Conservation (phyloP, 2,797 vertebrate genomes). For the Oryzias dopingdopingensis region DNA sequence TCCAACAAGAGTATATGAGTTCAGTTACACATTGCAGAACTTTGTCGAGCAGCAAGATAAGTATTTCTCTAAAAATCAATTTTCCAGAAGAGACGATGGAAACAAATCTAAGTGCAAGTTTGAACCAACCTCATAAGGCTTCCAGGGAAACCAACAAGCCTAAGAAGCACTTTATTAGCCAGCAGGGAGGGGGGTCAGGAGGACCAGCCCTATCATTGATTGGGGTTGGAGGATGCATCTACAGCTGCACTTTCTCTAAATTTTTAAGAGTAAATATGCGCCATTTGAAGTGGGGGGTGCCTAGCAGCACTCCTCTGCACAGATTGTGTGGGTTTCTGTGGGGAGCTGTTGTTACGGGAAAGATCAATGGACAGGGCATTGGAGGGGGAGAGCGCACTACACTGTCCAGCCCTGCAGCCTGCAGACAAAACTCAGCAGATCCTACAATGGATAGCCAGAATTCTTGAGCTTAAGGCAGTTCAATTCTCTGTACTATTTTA, state of each 20-base stretch:
- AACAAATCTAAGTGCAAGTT: conserved; percentile 89
- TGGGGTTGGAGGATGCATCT: conserved; percentile 95
- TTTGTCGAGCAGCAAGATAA: conserved; percentile 66
- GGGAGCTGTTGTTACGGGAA: conserved; percentile 99
- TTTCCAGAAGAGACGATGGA: conserved; percentile 95
- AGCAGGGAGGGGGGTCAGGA: conserved; percentile 83
- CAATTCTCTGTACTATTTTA: conserved; percentile 61
- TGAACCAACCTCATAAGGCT: conserved; percentile 94
- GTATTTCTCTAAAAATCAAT: conserved; percentile 79
- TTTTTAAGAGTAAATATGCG: conserved; percentile 99
- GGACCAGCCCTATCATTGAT: conserved; percentile 98
- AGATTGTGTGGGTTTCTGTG: conserved; percentile 96
- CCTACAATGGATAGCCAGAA: conserved; percentile 60
- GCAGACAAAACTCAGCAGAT: conserved; percentile 72
- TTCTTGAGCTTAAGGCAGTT: conserved; percentile 72
- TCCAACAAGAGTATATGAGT: conserved; percentile 23
- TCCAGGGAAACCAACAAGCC: conserved; percentile 89
- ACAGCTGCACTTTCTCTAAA: conserved; percentile 99
- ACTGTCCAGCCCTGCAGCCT: conserved; percentile 90
- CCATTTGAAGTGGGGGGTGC: conserved; percentile 96
- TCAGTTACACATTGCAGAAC: conserved; percentile 53
- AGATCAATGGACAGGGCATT: conserved; percentile 97
- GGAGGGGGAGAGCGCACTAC: conserved; percentile 87
- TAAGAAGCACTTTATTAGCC: conserved; percentile 99
- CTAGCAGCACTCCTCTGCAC: conserved; percentile 95